Evolutionary conservation across 2,797 vertebrate species (phyloP), one percentile per base, ranked within the genome.

Genomic region (Tragelaphus eurycerus): DNA sequence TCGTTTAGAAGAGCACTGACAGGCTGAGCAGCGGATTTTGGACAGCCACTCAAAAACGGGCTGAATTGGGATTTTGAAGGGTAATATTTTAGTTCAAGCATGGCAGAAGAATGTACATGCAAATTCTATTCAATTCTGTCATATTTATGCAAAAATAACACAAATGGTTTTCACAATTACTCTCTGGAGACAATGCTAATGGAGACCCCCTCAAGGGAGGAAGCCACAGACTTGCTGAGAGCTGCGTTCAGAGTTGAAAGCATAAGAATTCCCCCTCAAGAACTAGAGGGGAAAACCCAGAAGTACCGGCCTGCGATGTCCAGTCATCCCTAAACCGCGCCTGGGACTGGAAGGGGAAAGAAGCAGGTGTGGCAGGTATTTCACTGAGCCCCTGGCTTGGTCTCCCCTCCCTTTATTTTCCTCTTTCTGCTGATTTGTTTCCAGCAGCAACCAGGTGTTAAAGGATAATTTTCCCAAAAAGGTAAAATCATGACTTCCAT

Each of bases 21-120:
- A 91, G 88, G 46, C 83, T 76, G 21, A 16, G 57, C 43, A 13
- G 27, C 21, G 52, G 90, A 64, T 88, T 97, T 95, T 85, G 90
- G 93, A 89, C 86, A 89, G 55, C 67, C 84, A 55, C 48, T 97
- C 95, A 90, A 46, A 95, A 64, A 57, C 46, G 62, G 89, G 76
- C 86, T 92, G 95, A 96, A 86, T 79, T 96, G 93, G 57, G 57
- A 96, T 94, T 97, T 90, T 94, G 96, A 97, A 96, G 96, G 89
- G 89, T 97, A 57, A 17, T 83, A 93, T 97, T 98, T 97, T 97
- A 93, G 93, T 87, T 96, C 85, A 86, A 92, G 86, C 59, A 17
- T 60, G 85, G 90, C 84, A 93, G 95, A 96, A 83, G 89, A 97
- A 97, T 90, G 60, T 50, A 46, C 89, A 94, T 96, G 95, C 85